Percentiles rank a stretch among this genome's conserved stretches.
Evolutionary conservation across 2,113 vertebrate genomes (phyloP).

Genomic region (Salvelinus alpinus): DNA sequence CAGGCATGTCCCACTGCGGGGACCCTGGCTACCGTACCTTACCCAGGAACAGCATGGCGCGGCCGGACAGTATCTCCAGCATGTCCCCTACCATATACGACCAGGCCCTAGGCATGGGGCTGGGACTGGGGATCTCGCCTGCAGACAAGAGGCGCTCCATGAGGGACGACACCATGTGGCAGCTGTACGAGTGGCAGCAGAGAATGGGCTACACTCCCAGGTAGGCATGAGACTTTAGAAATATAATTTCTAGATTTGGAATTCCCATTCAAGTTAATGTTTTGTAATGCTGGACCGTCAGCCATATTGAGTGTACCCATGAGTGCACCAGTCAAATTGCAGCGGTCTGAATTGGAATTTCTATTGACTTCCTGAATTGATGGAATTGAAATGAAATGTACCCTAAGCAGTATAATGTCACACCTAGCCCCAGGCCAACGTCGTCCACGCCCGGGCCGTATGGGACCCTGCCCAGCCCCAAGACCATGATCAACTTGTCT

Average conservation of each 20-base stretch:
- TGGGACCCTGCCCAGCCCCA: constrained; percentile 79
- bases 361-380: too few species aligned
- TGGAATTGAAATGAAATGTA: too few species aligned
- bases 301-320: too few species aligned
- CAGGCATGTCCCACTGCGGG: constrained; percentile 77
- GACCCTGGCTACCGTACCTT: constrained; percentile 84
- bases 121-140: constrained; percentile 34
- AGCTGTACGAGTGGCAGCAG: constrained; percentile 97
- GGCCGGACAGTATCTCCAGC: constrained; percentile 86
- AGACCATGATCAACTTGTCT: constrained; percentile 83
- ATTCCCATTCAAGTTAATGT: too few species aligned
- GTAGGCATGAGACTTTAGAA: too few species aligned
- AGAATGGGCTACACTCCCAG: constrained; percentile 81
- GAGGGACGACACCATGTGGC: constrained; percentile 96
- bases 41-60: constrained; percentile 83
- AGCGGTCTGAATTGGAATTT: too few species aligned
- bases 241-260: too few species aligned
- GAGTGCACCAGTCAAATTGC: too few species aligned
- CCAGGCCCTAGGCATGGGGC: constrained; percentile 31
- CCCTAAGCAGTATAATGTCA: too few species aligned
- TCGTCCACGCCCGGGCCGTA: constrained; percentile 65
- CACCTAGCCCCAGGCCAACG: constrained; percentile 54
- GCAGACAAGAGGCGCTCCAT: constrained; percentile 83
- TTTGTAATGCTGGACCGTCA: too few species aligned
- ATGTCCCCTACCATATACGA: constrained; percentile 69